Conservation (phyloP, 2,888 invertebrate species). For the Poecilus cupreus region DNA sequence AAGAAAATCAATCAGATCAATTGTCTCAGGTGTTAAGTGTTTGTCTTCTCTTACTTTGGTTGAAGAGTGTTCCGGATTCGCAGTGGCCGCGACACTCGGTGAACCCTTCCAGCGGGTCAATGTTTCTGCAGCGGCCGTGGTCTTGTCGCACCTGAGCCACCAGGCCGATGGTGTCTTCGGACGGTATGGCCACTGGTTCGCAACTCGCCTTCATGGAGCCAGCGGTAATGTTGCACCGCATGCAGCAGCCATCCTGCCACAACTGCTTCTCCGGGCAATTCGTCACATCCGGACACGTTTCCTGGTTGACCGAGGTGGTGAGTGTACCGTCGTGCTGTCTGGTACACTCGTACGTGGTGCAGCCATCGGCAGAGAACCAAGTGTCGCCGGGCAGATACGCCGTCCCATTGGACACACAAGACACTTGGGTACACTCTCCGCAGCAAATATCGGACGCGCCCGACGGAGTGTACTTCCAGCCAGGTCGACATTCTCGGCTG, state of each 20-base stretch:
- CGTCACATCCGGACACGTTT: conserved; percentile 79
- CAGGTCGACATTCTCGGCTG: conserved; percentile 71
- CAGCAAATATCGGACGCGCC: conserved; percentile 74
- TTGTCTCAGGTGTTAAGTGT: too few relatives aligned
- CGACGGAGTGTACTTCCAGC: conserved; percentile 59
- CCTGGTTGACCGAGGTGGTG: conserved; percentile 68
- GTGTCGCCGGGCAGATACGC: conserved; percentile 74
- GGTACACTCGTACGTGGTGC: conserved; percentile 78
- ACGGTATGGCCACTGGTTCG: conserved; percentile 75
- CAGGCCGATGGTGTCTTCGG: conserved; percentile 76
- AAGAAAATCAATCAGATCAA: too few relatives aligned
- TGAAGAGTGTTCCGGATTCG: conserved; percentile 81
- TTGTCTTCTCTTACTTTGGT: conserved; percentile 78
- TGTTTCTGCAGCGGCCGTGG: conserved; percentile 81
- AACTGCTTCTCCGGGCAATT: conserved; percentile 76
- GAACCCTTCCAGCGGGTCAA: conserved; percentile 76
- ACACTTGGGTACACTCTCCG: conserved; percentile 77
- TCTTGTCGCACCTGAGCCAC: conserved; percentile 72
- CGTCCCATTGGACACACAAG: conserved; percentile 75
- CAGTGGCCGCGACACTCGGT: conserved; percentile 84
- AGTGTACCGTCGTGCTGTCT: conserved; percentile 72
- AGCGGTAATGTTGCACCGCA: conserved; percentile 77
- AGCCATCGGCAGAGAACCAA: conserved; percentile 80
- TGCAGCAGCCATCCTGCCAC: conserved; percentile 81
- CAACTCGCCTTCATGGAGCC: conserved; percentile 67